Evolutionary conservation across 2,888 invertebrate species (phyloP).

Genomic region (Isoperla grammatica): DNA sequence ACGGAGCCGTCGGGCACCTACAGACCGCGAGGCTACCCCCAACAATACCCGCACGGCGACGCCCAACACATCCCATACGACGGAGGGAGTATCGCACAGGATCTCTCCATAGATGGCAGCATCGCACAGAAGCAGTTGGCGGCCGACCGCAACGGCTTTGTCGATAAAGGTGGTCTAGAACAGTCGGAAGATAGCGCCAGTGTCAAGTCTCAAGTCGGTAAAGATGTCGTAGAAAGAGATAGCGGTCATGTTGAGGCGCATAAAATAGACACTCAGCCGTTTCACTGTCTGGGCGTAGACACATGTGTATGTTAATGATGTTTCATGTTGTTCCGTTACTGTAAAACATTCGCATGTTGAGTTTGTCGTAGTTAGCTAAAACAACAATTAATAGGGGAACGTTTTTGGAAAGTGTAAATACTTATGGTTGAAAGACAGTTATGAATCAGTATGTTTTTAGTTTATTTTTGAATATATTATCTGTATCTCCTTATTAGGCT

Average conservation of each 20-base stretch:
- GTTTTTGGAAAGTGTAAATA: too few relatives aligned
- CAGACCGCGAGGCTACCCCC: conserved; percentile 9
- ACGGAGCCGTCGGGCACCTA: background rate
- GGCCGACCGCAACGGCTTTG: background rate
- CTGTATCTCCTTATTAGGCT: too few relatives aligned
- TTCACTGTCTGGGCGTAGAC: conserved; percentile 32
- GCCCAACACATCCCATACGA: conserved; percentile 1
- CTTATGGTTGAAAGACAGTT: too few relatives aligned
- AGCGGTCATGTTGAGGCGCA: conserved; percentile 11
- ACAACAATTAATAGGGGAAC: too few relatives aligned
- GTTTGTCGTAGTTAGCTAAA: too few relatives aligned
- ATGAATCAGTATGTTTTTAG: too few relatives aligned
- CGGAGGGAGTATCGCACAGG: conserved; percentile 6
- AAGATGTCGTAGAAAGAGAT: background rate
- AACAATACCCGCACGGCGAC: conserved; percentile 19
- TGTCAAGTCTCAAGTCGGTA: background rate
- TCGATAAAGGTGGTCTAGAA: background rate
- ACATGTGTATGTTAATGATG: conserved; percentile 33
- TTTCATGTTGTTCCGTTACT: too few relatives aligned
- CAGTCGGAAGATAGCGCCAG: background rate
- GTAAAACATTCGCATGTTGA: too few relatives aligned
- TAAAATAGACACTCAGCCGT: conserved; percentile 26
- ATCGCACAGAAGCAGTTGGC: background rate
- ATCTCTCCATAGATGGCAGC: conserved; percentile 24
- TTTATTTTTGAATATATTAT: too few relatives aligned